Conservation (phyloP, 2,888 invertebrate genomes). For the Amphipoea oculea region DNA sequence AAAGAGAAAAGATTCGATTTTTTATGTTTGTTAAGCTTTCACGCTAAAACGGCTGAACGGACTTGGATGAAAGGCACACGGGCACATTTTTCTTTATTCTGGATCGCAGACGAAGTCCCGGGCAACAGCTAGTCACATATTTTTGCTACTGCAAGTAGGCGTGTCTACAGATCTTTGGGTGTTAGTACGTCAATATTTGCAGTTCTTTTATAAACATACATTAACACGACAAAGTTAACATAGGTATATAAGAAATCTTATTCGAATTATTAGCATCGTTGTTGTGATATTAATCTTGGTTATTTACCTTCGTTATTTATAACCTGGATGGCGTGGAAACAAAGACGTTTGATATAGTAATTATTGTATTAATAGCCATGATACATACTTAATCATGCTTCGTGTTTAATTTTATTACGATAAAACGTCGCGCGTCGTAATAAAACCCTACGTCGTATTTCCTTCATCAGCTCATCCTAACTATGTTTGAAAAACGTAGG, state of each 20-base stretch:
- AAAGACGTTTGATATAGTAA: conserved; percentile 35
- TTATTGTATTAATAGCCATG: conserved; percentile 33
- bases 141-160: background rate
- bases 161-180: background rate
- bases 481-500: background rate
- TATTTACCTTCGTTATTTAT: conserved; percentile 9
- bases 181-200: conserved; percentile 35
- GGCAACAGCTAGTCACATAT: background rate
- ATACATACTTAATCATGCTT: conserved; percentile 21
- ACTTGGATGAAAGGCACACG: no score
- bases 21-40: background rate
- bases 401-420: conserved; percentile 7
- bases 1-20: background rate
- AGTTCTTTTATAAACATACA: conserved; percentile 16
- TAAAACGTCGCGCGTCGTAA: background rate
- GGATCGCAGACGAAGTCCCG: background rate
- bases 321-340: conserved; percentile 23
- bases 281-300: conserved; percentile 9
- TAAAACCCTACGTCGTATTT: background rate
- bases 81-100: no score
- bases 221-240: conserved; percentile 17
- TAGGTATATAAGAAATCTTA: conserved; percentile 11
- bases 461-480: background rate
- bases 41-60: background rate
- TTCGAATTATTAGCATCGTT: conserved; percentile 18